Base-by-base conservation (phyloP, 2,113 vertebrate species). In the Spilogale gracilis region DNA sequence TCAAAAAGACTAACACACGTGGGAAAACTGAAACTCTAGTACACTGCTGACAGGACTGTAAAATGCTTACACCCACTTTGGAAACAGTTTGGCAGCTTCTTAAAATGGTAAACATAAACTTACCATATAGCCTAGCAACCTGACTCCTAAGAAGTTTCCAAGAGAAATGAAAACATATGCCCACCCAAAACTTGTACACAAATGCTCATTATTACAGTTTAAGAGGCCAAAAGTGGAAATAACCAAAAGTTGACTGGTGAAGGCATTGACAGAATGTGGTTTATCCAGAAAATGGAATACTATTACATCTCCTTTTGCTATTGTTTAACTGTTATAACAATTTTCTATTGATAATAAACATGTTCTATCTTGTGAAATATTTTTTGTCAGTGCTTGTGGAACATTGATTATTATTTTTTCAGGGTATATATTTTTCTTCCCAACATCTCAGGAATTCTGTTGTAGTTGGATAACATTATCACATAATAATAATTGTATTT, bases 121-220 rank as follows among this genome's bases (percentile, higher is more conserved):
- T 61, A 78, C 23, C 60, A 60, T 25, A n/a, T 38, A 71, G 58
- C n/a, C 63, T 45, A 76, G 82, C 38, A 91, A 88, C 67, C 56
- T 81, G 14, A 78, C 52, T 81, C n/a, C 50, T 43, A 56, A 91
- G 63, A 18, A 25, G 18, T 45, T 21, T 14, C 25, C 50, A 48
- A 91, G 82, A 89, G 63, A 94, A 93, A 93, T 30, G 56, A 58
- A 97, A 90, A 95, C 45, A 54, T 18, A 86, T 17, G 38, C 45
- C 30, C 9, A 54, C 74, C 54, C 12, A 52, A 93, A 96, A 71
- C 54, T 21, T 38, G 30, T 32, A 32, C 27, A 60, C 27, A 88
- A 73, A 95, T 45, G 23, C 56, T 65, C 38, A 91, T 48, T n/a
- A 90, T 38, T 71, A 91, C 21, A 85, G n/a, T 78, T 76, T 58